phyloP scores from a whole-genome alignment of 2,113 vertebrate species.

The Hassar affinis region DNA sequence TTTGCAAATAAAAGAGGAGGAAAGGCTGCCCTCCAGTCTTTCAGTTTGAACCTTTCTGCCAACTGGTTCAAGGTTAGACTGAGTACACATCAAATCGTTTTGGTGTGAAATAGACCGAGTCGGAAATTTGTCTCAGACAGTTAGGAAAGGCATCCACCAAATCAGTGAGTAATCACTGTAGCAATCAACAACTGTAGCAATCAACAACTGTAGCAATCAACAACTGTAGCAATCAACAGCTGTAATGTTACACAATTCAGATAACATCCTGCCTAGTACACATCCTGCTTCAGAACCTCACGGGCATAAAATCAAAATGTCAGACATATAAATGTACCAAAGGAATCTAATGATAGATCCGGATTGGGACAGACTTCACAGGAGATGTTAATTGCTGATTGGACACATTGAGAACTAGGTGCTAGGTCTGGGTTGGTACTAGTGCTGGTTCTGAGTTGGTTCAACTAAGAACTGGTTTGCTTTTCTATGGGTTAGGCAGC shows the following conservation, averaged over 20 bases:
- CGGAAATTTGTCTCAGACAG: not conserved
- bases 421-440: too few relatives aligned
- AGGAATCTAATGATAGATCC: not conserved
- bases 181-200: not conserved
- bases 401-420: not conserved
- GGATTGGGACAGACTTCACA: not conserved
- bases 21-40: not conserved
- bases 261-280: not conserved
- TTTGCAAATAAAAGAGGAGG: not conserved
- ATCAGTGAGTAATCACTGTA: not conserved
- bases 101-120: not conserved
- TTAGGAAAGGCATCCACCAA: not conserved
- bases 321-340: not conserved
- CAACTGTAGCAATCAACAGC: not conserved
- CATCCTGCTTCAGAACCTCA: not conserved
- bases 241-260: not conserved
- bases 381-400: not conserved
- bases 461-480: too few relatives aligned
- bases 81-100: not conserved
- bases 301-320: not conserved
- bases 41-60: not conserved
- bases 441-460: too few relatives aligned
- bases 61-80: not conserved
- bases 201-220: not conserved
- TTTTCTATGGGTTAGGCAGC: too few relatives aligned